Evolutionary conservation across 2,888 invertebrate genomes (phyloP).

Genomic region (Amitus sp.): DNA sequence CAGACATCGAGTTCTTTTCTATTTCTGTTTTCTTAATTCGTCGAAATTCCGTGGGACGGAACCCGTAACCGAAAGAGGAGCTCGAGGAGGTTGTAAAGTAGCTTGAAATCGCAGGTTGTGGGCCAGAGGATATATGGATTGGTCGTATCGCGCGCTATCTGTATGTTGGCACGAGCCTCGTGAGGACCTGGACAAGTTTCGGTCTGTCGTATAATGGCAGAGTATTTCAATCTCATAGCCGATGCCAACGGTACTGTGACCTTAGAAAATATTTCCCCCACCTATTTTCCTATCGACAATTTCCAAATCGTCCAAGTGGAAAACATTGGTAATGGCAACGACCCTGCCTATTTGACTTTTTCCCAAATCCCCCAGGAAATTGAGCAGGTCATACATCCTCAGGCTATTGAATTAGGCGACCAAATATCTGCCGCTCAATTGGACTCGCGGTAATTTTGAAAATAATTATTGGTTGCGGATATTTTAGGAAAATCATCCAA

Average conservation of each 20-base stretch:
- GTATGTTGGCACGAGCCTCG: no score
- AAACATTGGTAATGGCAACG: conserved; percentile 58
- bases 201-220: conserved; percentile 57
- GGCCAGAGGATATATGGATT: no score
- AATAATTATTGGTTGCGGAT: neutral
- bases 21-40: no score
- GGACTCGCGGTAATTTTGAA: conserved; percentile 64
- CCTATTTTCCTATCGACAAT: conserved; percentile 52
- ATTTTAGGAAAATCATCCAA: neutral
- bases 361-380: conserved; percentile 51
- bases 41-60: no score
- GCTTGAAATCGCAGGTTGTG: no score
- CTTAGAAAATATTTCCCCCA: conserved; percentile 55
- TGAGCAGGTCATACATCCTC: conserved; percentile 52
- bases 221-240: conserved; percentile 60
- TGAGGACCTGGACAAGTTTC: no score
- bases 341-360: conserved; percentile 52
- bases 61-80: no score
- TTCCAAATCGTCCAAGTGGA: conserved; percentile 57
- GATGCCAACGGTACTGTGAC: conserved; percentile 58
- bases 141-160: no score
- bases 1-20: no score
- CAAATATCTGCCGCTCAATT: conserved; percentile 53
- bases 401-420: conserved; percentile 53
- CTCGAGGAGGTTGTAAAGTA: no score